These are phyloP conservation scores for Zoanthus solanderi DNA, from an alignment of 92 coral and sea anemone genomes.

Conservation along the genomic window DNA sequence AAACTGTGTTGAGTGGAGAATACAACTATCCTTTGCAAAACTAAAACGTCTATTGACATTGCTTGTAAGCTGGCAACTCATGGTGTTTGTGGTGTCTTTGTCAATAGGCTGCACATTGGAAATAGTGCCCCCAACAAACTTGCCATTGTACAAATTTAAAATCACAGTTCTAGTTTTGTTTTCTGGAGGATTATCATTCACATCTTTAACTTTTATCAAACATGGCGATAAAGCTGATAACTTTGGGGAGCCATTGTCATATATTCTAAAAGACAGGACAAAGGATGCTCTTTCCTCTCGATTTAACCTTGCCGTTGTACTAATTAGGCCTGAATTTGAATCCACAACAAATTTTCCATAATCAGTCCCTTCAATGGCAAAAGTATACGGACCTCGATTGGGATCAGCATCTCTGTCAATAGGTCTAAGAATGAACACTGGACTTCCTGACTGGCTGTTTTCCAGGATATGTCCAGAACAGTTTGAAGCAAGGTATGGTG, in stretches of 20 bases:
- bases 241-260: slow-evolving; percentile 80
- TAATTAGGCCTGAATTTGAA: slow-evolving; percentile 64
- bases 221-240: slow-evolving; percentile 76
- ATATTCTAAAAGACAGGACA: slow-evolving; percentile 70
- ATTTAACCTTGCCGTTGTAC: slow-evolving; percentile 74
- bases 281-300: slow-evolving; percentile 73
- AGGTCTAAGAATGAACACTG: slow-evolving; percentile 76
- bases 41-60: slow-evolving; percentile 66
- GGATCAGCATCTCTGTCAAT: slow-evolving; percentile 85
- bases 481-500: slow-evolving; percentile 75
- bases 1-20: slow-evolving; percentile 60
- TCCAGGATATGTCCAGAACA: slow-evolving; percentile 80
- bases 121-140: slow-evolving; percentile 78
- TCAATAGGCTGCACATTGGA: slow-evolving; percentile 90
- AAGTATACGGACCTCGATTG: slow-evolving; percentile 85
- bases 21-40: slow-evolving; percentile 80
- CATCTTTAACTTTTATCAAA: slow-evolving; percentile 76
- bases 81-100: slow-evolving; percentile 77
- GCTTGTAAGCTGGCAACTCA: slow-evolving; percentile 73
- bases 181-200: slow-evolving; percentile 87
- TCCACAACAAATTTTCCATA: slow-evolving; percentile 80
- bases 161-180: slow-evolving; percentile 79
- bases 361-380: slow-evolving; percentile 69
- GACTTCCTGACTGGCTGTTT: slow-evolving; percentile 74
- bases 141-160: slow-evolving; percentile 74